phyloP scores from a whole-genome alignment of 2,113 vertebrate species.

The Scalopus aquaticus region DNA sequence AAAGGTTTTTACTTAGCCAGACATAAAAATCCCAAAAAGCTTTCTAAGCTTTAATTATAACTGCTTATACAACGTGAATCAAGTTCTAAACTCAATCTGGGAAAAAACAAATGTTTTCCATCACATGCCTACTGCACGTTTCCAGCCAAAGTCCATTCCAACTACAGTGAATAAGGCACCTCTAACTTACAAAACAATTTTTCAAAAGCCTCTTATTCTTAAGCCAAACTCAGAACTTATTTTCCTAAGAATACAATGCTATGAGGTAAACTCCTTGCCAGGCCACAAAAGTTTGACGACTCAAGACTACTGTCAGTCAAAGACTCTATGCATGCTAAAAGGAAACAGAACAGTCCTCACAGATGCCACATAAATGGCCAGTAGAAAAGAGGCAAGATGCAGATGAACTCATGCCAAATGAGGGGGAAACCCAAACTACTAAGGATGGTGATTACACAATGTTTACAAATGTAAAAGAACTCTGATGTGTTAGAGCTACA shows the following conservation, averaged over 20 bases:
- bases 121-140: not conserved
- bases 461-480: not conserved
- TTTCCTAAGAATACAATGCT: conserved; percentile 15
- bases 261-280: not conserved
- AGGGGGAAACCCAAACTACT: not conserved
- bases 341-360: not conserved
- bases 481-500: not conserved
- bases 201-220: not conserved
- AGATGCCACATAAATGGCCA: not conserved
- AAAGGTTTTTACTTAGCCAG: not conserved
- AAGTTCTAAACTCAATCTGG: conserved; percentile 9
- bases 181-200: conserved; percentile 10
- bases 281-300: not conserved
- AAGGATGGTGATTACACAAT: not conserved
- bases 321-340: not conserved
- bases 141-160: conserved; percentile 14
- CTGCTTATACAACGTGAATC: not conserved
- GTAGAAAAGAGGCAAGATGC: not conserved
- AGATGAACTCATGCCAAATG: not conserved
- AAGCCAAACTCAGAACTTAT: not conserved
- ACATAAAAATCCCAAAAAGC: not conserved
- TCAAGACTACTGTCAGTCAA: not conserved
- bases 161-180: not conserved
- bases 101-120: conserved; percentile 27
- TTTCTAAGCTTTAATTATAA: conserved; percentile 5